Evolutionary conservation across 2,113 vertebrate species (phyloP), one percentile per base, ranked within the genome.

Genomic region (Gobio gobio): DNA sequence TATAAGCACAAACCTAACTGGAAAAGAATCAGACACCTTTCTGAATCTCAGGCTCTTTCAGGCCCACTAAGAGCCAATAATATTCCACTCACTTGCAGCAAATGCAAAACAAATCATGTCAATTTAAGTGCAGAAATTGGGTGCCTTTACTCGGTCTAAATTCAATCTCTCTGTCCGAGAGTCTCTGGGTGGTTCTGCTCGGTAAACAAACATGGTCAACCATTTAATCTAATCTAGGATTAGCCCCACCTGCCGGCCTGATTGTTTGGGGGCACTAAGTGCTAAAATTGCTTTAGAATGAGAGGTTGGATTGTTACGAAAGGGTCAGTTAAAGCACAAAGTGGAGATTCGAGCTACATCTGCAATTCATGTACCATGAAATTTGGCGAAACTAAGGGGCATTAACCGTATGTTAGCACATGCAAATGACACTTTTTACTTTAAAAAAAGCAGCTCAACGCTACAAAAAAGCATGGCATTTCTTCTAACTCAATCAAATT

Each of bases 101-200:
- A 91, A 92, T 91, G 88, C 87, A 91, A 91, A 90, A 89, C 49
- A 82, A 93, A 89, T 82, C 78, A 90, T 90, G 88, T 90, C 79
- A 83, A 90, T 90, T 66, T 66, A 56, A 81, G 90, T 74, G 5
- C 63, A 64, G 85, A 90, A 86, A 90, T 86, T 78, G 85, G 88
- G 80, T 83, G 82, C 64, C 61, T 81, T 78, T 81, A 81, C 84
- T 83, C 73, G 16, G 77, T 79, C 82, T 84, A 91, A 93, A 92
- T 93, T 90, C 87, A 92, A 93, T 92, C 86, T 89, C 83, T 91
- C 89, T 89, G 82, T 84, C 83, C n/a, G 24, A 74, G 54, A 77
- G 2, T 85, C 74, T 68, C 79, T 83, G 89, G 85, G 86, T 84
- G 20, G 72, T 78, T 80, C 58, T 84, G 85, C 72, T 79, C 85